Conservation (phyloP, 2,797 vertebrate species). For the Takifugu ocellatus region DNA sequence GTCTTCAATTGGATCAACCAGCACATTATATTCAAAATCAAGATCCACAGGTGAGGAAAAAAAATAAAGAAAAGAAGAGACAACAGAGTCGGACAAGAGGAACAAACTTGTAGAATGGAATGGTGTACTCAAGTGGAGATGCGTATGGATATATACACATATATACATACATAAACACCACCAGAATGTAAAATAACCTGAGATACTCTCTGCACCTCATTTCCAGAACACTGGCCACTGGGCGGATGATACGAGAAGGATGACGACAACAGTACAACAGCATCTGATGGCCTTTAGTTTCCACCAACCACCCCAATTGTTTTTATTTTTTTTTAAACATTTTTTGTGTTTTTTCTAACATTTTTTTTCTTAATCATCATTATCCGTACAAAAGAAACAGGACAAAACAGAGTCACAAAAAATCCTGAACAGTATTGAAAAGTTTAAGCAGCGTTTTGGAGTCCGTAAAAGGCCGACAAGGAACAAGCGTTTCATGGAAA, state of each 20-base stretch:
- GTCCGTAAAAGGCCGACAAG: constrained; percentile 71
- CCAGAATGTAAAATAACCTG: constrained; percentile 83
- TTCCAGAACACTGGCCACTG: constrained; percentile 78
- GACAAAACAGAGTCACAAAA: constrained; percentile 72
- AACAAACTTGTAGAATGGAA: constrained; percentile 66
- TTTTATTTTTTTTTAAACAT: neutral
- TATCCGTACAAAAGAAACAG: constrained; percentile 65
- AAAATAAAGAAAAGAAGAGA: constrained; percentile 51
- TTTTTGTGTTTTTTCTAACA: neutral
- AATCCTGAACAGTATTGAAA: constrained; percentile 75
- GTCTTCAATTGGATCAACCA: constrained; percentile 74
- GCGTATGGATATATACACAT: constrained; percentile 78
- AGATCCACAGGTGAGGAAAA: constrained; percentile 65
- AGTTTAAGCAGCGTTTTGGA: constrained; percentile 72
- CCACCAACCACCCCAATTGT: constrained; percentile 29
- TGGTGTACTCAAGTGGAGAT: constrained; percentile 74
- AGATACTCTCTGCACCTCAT: constrained; percentile 85
- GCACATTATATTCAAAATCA: constrained; percentile 67
- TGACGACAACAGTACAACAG: constrained; percentile 71
- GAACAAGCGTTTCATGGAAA: constrained; percentile 52
- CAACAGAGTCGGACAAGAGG: constrained; percentile 58
- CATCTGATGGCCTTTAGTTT: constrained; percentile 66
- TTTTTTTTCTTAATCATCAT: constrained; percentile 51
- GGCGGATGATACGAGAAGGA: constrained; percentile 60
- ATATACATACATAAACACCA: constrained; percentile 79